These are phyloP conservation scores for Dinoponera quadriceps DNA, from an alignment of 1,140 invertebrate genomes.

Conservation along the genomic window DNA sequence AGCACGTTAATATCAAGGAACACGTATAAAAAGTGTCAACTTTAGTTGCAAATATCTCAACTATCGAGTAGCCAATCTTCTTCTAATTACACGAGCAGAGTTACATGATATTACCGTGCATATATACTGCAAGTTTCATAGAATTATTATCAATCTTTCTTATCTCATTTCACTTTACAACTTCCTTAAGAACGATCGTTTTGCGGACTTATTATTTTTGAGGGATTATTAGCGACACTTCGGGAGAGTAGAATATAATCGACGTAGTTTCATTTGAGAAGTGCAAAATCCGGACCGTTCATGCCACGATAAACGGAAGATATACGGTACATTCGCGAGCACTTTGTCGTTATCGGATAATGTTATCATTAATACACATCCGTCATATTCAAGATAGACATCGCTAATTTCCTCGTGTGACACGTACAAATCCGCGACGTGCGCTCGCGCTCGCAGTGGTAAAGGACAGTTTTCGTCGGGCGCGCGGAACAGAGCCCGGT, in stretches of 20 bases:
- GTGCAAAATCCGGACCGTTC: background rate
- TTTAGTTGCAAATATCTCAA: too few relatives aligned
- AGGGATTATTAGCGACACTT: background rate
- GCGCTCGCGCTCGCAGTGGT: background rate
- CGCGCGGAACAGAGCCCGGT: background rate
- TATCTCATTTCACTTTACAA: too few relatives aligned
- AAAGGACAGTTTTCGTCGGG: conserved; percentile 16
- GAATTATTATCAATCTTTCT: too few relatives aligned
- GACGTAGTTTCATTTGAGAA: background rate
- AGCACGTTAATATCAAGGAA: too few relatives aligned
- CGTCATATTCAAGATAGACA: background rate
- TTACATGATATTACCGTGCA: too few relatives aligned
- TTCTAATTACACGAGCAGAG: too few relatives aligned
- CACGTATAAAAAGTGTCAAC: too few relatives aligned
- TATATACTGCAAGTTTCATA: too few relatives aligned
- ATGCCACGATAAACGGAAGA: background rate
- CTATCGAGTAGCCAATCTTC: too few relatives aligned
- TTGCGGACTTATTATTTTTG: background rate
- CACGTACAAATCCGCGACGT: background rate
- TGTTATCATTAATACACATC: conserved; percentile 2
- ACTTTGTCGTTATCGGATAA: background rate
- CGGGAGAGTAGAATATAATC: background rate
- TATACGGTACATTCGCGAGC: background rate
- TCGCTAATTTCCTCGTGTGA: conserved; percentile 11
- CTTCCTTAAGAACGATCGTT: too few relatives aligned